Evolutionary conservation across 2,113 vertebrate species (phyloP).

Genomic region (Nothocercus julius): DNA sequence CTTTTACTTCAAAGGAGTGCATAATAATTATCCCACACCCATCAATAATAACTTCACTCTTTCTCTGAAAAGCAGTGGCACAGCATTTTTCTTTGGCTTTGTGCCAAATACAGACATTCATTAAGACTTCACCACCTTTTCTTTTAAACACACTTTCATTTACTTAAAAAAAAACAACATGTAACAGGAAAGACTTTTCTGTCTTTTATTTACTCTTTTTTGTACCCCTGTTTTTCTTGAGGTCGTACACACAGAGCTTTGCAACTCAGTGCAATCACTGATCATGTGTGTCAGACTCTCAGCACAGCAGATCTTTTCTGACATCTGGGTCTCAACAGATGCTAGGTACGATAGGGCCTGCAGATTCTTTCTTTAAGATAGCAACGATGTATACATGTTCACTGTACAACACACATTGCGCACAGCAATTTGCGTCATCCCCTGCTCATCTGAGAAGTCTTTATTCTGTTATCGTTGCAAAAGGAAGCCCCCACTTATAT

Average conservation of each 20-base stretch:
- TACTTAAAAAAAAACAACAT: slow-evolving; percentile 7
- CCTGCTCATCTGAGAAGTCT: background rate
- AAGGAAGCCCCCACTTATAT: background rate
- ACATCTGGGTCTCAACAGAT: background rate
- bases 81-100: slow-evolving; percentile 39
- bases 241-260: background rate
- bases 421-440: background rate
- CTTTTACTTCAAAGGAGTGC: slow-evolving; percentile 5
- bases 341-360: background rate
- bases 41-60: slow-evolving; percentile 27
- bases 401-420: background rate
- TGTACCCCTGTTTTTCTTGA: background rate
- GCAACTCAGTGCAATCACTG: background rate
- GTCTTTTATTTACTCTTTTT: background rate
- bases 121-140: slow-evolving; percentile 4
- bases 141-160: background rate
- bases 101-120: background rate
- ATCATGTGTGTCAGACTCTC: background rate
- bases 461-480: background rate
- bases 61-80: slow-evolving; percentile 29
- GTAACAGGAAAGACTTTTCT: background rate
- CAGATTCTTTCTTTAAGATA: background rate
- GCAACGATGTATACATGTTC: background rate
- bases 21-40: slow-evolving; percentile 49
- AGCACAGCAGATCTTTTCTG: background rate